Base-by-base conservation (phyloP, 2,888 invertebrate genomes). In the Lasius platythorax region DNA sequence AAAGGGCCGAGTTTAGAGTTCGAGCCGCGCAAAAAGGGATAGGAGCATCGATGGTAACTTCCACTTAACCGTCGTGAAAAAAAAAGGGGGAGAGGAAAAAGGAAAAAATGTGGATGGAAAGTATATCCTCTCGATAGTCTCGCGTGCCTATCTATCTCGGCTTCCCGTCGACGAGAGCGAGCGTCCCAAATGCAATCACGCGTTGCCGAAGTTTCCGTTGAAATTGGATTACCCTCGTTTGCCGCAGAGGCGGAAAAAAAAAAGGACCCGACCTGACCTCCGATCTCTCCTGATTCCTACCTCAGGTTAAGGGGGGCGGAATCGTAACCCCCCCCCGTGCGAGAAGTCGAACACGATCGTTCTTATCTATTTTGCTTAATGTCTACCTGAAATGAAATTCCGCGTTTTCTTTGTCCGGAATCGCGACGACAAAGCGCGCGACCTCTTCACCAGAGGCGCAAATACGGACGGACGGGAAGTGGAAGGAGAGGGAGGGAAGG, bases 371-470 rank as follows among this genome's bases (percentile, higher is more conserved):
- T 78, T 67, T 40, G 56, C n/a, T 68, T 78, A 56, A 40, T 40
- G 30, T 70, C 70, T 33, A 43, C 40, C 43, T 30, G 43, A 18
- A 40, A 75, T 82, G 82, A 87, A 90, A 88, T 85, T 86, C 75
- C 88, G 86, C 81, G 89, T 87, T 89, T 23, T 87, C 88, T 92
- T 92, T 91, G 91, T 89, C 88, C 90, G 88, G 75, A 73, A 89
- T 89, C 87, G 87, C 87, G 87, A 86, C 86, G 86, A 87, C 91
- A 89, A 88, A 28, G 18, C 85, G 87, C 84, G 79, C 87, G 76
- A 85, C 81, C 83, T 88, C 66, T 64, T 61, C 61, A 75, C 63
- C 66, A 84, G 84, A 68, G 37, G 23, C 23, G 40, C 43, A 12
- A 64, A 67, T 37, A 28, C 46, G 50, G n/a, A 63, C 58, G 40